A percentile compares a stretch with the other conserved stretches of the same genome.
phyloP scores from a whole-genome alignment of 30 jellyfish, hydroid and myxozoan species.

The Catostylus mosaicus region DNA sequence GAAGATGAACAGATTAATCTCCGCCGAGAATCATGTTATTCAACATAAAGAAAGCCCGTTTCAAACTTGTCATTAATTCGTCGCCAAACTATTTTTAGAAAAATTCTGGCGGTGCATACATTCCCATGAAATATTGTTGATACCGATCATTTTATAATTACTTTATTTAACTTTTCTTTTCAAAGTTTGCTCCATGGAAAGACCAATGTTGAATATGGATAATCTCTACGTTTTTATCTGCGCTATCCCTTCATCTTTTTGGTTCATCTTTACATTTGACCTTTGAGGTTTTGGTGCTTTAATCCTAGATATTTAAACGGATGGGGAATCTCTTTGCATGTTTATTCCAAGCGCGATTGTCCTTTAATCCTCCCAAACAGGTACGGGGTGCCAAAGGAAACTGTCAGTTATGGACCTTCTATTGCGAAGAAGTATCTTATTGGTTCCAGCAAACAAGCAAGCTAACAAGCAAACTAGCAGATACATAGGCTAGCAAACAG shows the following conservation, averaged over 20 bases:
- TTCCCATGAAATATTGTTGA: neutral
- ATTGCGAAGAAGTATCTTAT: no score
- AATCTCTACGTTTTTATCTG: neutral
- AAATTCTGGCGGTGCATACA: neutral
- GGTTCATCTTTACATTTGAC: neutral
- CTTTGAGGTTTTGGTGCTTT: neutral
- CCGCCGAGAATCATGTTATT: no score
- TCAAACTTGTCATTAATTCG: neutral
- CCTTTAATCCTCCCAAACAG: no score
- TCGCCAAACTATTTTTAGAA: slow-evolving; percentile 5
- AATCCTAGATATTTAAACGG: neutral
- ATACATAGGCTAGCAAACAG: no score
- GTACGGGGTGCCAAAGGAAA: no score
- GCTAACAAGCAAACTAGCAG: no score
- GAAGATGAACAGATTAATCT: no score
- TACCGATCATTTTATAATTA: neutral
- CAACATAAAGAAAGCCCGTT: no score
- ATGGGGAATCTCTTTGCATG: no score
- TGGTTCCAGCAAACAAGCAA: no score
- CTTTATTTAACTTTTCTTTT: neutral
- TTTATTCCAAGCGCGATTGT: no score
- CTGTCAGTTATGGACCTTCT: no score
- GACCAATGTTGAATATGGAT: neutral
- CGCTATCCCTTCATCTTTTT: neutral
- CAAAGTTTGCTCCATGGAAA: neutral